Conservation (phyloP, 2,113 vertebrate species). For the Meleagris gallopavo region DNA sequence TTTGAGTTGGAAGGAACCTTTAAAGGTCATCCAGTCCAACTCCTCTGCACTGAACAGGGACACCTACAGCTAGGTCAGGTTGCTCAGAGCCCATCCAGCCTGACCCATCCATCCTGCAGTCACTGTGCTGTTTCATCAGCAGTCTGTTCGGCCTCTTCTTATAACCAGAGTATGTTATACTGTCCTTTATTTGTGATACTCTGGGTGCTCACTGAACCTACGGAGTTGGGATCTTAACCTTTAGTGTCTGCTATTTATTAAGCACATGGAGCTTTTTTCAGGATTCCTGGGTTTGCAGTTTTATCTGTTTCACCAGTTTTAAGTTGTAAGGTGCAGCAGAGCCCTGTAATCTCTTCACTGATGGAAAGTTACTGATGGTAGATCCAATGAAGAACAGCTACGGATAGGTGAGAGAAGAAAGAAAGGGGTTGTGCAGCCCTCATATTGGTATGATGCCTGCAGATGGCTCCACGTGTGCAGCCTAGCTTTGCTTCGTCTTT, state of each 20-base stretch:
- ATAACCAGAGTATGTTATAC: neutral
- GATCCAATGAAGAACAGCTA: neutral
- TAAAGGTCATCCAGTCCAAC: no score
- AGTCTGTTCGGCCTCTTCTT: neutral
- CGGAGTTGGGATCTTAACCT: neutral
- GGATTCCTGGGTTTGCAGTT: neutral
- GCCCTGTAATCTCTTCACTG: neutral
- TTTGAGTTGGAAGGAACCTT: no score
- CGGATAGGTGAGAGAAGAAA: neutral
- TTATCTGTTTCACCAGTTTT: neutral
- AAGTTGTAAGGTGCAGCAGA: neutral
- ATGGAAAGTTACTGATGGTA: no score
- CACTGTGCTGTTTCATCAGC: fast-evolving
- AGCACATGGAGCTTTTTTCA: neutral
- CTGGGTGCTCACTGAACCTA: neutral
- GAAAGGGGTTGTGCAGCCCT: neutral
- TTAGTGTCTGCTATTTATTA: neutral
- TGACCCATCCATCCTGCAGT: no score
- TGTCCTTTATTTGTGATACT: neutral
- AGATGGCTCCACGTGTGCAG: fast-evolving
- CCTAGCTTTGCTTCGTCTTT: neutral
- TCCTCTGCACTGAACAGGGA: no score
- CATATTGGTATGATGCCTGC: fast-evolving
- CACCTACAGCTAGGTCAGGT: no score
- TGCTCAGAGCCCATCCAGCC: no score